Evolutionary conservation across 2,113 vertebrate genomes (phyloP).

Genomic region (Dromaius novaehollandiae): DNA sequence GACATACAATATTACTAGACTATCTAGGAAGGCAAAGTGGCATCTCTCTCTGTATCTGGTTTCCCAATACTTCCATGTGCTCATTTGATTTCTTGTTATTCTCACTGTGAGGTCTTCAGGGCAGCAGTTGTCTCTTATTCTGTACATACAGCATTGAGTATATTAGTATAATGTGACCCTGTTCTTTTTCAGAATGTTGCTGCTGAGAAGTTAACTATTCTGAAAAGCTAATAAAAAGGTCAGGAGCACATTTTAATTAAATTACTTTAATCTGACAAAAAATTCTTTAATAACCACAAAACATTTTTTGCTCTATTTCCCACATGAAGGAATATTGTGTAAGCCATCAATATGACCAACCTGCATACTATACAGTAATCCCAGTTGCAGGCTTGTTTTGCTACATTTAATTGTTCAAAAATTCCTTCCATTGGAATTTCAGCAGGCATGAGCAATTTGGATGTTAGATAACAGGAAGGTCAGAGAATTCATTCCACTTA

Average conservation of each 20-base stretch:
- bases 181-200: not conserved
- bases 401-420: not conserved
- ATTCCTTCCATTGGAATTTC: not conserved
- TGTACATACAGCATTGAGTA: not conserved
- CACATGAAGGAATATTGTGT: not conserved
- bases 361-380: not conserved
- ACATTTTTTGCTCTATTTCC: not conserved
- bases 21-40: not conserved
- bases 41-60: not conserved
- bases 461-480: not conserved
- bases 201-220: not conserved
- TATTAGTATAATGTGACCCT: not conserved
- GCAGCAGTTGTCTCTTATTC: not conserved
- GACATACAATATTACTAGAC: not conserved
- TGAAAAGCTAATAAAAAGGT: not conserved
- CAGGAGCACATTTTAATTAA: not conserved
- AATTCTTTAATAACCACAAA: not conserved
- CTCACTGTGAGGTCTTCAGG: not conserved
- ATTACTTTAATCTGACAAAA: not conserved
- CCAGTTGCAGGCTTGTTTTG: not conserved
- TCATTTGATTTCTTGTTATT: not conserved
- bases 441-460: not conserved
- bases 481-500: not conserved
- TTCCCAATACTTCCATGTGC: not conserved
- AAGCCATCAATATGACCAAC: not conserved